These are phyloP conservation scores for Nomada goodeniana DNA, from an alignment of 2,888 invertebrate species.

Conservation along the genomic window DNA sequence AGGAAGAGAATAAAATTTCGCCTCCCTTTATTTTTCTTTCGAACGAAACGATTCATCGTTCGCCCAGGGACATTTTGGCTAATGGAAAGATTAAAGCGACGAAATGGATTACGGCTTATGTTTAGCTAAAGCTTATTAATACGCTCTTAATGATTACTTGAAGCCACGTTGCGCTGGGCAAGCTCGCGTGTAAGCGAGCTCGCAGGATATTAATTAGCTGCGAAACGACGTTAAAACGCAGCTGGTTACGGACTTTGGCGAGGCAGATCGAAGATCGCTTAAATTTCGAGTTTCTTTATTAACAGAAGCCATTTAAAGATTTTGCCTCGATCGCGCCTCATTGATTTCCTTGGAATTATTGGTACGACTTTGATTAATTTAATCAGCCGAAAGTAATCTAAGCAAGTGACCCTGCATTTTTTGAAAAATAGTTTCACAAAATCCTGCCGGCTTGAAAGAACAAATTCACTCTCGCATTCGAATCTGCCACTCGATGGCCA, in stretches of 20 bases:
- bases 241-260: not conserved
- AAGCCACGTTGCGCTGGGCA: slow-evolving; percentile 21
- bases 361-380: too few species aligned
- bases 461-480: not conserved
- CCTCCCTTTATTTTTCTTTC: too few species aligned
- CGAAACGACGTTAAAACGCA: not conserved
- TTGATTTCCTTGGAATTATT: too few species aligned
- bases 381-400: too few species aligned
- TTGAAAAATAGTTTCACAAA: not conserved
- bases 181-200: not conserved
- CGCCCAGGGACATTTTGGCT: slow-evolving; percentile 29
- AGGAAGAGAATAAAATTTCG: too few species aligned
- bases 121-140: slow-evolving; percentile 4
- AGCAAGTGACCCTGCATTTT: too few species aligned
- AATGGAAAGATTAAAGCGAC: slow-evolving; percentile 52
- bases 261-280: not conserved
- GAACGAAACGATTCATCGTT: slow-evolving; percentile 5
- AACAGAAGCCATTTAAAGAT: not conserved
- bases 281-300: not conserved
- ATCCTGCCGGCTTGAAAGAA: not conserved
- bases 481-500: slow-evolving; percentile 3
- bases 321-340: too few species aligned
- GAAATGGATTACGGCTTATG: slow-evolving; percentile 14
- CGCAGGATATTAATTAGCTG: slow-evolving; percentile 28
- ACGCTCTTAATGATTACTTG: slow-evolving; percentile 40